phyloP scores from a whole-genome alignment of 2,888 invertebrate genomes.

The Drosophila borborema region DNA sequence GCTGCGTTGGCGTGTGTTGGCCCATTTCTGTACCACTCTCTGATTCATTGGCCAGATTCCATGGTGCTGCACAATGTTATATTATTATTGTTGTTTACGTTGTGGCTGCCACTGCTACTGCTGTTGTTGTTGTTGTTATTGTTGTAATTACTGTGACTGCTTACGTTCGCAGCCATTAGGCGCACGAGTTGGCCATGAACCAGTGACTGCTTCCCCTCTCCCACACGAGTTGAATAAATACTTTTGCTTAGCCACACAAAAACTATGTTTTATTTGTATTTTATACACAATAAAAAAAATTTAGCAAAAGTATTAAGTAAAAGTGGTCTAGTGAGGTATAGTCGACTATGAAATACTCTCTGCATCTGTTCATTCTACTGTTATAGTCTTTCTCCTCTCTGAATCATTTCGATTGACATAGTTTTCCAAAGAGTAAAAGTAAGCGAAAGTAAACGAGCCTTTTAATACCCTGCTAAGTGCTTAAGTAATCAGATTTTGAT shows the following conservation, averaged over 20 bases:
- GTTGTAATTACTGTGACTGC: slow-evolving; percentile 56
- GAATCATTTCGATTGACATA: not conserved
- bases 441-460: too few relatives aligned
- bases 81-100: slow-evolving; percentile 31
- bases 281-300: slow-evolving; percentile 10
- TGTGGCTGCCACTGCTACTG: slow-evolving; percentile 27
- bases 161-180: slow-evolving; percentile 65
- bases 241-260: slow-evolving; percentile 49
- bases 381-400: too few relatives aligned
- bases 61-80: slow-evolving; percentile 63
- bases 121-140: slow-evolving; percentile 18
- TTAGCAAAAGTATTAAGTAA: slow-evolving; percentile 28
- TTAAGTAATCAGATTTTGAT: not conserved
- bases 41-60: slow-evolving; percentile 78
- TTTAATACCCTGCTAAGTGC: not conserved
- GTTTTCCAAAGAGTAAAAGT: too few relatives aligned
- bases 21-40: slow-evolving; percentile 58
- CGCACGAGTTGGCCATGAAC: slow-evolving; percentile 78
- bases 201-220: slow-evolving; percentile 50
- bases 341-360: slow-evolving; percentile 4
- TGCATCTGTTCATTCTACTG: too few relatives aligned
- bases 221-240: slow-evolving; percentile 29
- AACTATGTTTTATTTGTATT: slow-evolving; percentile 17
- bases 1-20: slow-evolving; percentile 68
- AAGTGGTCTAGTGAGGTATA: slow-evolving; percentile 15